These are phyloP conservation scores for Megaceryle alcyon DNA, from an alignment of 2,797 vertebrate genomes.

Conservation along the genomic window DNA sequence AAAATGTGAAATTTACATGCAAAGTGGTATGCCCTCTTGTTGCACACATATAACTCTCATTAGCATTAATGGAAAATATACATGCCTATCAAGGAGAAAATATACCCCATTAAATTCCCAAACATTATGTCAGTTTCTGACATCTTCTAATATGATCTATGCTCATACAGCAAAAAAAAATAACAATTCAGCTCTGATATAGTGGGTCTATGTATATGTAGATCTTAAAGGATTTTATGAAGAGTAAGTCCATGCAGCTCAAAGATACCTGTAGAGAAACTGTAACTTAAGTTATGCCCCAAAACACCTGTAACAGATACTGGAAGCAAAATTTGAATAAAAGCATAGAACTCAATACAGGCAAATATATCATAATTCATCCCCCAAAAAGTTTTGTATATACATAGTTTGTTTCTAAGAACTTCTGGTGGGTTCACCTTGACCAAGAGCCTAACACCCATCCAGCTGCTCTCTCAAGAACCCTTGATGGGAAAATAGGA, in stretches of 20 bases:
- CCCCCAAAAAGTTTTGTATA: not conserved
- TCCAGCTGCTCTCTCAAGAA: not conserved
- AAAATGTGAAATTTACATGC: slow-evolving; percentile 67
- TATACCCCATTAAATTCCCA: slow-evolving; percentile 36
- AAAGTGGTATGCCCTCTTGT: slow-evolving; percentile 41
- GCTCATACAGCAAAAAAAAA: not conserved
- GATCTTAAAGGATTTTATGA: slow-evolving; percentile 1
- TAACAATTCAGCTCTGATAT: not conserved
- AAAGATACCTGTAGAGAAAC: not conserved
- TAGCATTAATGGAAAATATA: slow-evolving; percentile 62
- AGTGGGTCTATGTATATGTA: not conserved
- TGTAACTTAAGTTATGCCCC: not conserved
- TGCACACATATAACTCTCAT: slow-evolving; percentile 44
- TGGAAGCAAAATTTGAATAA: not conserved
- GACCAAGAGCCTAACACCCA: not conserved
- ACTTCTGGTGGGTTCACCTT: accelerated
- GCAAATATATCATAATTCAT: not conserved
- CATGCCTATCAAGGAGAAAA: slow-evolving; percentile 44
- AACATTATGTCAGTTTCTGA: slow-evolving; percentile 37
- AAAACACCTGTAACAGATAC: not conserved
- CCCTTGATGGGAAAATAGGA: not conserved
- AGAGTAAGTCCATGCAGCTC: not conserved
- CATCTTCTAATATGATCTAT: not conserved
- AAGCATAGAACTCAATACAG: not conserved
- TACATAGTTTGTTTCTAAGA: not conserved